Conservation (phyloP, 2,113 vertebrate species). For the Pitta sordida region DNA sequence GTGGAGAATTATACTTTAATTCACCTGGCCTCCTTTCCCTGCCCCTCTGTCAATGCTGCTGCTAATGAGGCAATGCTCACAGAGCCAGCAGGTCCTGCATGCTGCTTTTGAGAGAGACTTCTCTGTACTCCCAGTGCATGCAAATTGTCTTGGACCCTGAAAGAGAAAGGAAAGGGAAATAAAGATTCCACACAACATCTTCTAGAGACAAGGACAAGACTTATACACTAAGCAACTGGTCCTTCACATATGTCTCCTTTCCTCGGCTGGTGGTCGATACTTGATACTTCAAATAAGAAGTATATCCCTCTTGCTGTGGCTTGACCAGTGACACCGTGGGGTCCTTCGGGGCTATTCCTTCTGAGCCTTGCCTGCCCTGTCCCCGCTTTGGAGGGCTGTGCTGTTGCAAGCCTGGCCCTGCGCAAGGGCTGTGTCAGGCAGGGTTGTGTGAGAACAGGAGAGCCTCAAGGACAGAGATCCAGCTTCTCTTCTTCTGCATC, state of each 20-base stretch:
- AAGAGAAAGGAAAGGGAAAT: background rate
- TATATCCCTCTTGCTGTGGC: background rate
- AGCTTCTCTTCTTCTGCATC: background rate
- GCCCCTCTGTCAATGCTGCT: background rate
- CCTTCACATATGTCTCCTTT: fast-evolving
- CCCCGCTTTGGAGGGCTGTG: fast-evolving
- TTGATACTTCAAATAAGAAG: background rate
- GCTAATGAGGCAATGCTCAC: fast-evolving
- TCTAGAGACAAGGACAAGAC: background rate
- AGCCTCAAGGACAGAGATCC: fast-evolving
- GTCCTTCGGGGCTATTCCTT: background rate
- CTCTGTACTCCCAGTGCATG: background rate
- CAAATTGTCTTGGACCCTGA: background rate
- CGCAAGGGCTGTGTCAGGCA: background rate
- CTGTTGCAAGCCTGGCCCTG: background rate
- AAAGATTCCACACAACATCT: background rate
- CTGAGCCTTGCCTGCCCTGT: background rate
- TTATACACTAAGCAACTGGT: background rate
- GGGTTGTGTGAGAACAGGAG: background rate
- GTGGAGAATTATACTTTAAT: background rate
- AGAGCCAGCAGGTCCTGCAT: fast-evolving
- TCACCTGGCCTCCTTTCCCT: background rate
- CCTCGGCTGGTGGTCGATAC: background rate
- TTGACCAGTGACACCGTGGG: fast-evolving
- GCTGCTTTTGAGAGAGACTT: background rate